A percentile compares a stretch with the other conserved stretches of the same genome.
Evolutionary conservation across 1,140 invertebrate species (phyloP).

Genomic region (Phocides pigmalion): DNA sequence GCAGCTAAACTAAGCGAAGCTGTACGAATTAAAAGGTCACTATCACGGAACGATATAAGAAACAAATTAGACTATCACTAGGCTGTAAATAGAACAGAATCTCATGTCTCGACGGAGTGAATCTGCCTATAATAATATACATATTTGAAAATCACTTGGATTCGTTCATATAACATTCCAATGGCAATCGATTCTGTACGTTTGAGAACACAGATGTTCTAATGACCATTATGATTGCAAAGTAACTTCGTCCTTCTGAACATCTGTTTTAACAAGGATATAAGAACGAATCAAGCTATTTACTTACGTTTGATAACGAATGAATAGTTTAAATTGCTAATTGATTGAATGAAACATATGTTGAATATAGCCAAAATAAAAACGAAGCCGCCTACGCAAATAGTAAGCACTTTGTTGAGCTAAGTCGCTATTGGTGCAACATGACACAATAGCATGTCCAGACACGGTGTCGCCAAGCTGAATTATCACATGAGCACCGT

Average conservation of each 20-base stretch:
- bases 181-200: no score
- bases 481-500: conserved; percentile 58
- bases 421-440: conserved; percentile 23
- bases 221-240: background rate
- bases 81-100: no score
- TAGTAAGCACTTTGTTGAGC: conserved; percentile 5
- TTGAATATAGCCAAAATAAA: conserved; percentile 26
- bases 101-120: no score
- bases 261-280: background rate
- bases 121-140: no score
- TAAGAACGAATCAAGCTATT: conserved; percentile 1
- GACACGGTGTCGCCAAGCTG: conserved; percentile 39
- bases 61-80: background rate
- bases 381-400: conserved; percentile 25
- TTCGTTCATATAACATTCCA: no score
- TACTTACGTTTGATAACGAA: background rate
- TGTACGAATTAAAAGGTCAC: conserved; percentile 16
- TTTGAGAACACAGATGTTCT: background rate
- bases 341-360: conserved; percentile 20
- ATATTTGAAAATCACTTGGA: no score
- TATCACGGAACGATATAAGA: background rate
- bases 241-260: background rate
- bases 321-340: conserved; percentile 1
- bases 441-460: conserved; percentile 24
- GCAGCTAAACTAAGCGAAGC: background rate